Percentiles rank a stretch among this genome's conserved stretches.
phyloP scores from a whole-genome alignment of 2,113 vertebrate genomes.

The Lycaon pictus region DNA sequence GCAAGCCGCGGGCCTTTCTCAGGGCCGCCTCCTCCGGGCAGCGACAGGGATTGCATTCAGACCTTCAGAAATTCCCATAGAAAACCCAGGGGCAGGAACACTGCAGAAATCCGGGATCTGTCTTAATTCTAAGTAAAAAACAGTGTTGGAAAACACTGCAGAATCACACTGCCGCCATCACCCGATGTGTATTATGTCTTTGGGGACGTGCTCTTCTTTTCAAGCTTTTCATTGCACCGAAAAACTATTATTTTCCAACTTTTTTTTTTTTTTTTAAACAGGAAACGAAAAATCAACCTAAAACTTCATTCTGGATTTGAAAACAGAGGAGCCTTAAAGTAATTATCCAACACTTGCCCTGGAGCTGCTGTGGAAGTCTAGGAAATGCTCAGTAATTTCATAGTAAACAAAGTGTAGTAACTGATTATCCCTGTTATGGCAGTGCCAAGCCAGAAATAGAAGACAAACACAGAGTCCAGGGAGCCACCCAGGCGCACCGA shows the following conservation, averaged over 20 bases:
- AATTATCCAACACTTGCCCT: conserved; percentile 12
- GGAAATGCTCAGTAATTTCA: conserved; percentile 58
- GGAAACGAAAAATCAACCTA: conserved; percentile 26
- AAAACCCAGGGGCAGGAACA: neutral
- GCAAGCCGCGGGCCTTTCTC: neutral
- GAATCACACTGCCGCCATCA: neutral
- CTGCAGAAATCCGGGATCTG: neutral
- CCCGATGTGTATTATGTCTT: neutral
- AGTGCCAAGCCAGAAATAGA: conserved; percentile 70
- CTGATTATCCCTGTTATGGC: conserved; percentile 47
- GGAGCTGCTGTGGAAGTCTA: conserved; percentile 41
- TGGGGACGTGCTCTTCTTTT: neutral
- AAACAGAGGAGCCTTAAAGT: conserved; percentile 36
- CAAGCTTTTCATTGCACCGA: neutral
- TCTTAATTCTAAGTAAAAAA: neutral
- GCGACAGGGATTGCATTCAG: neutral
- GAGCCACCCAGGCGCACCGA: neutral
- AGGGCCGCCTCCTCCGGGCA: neutral
- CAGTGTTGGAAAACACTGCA: neutral
- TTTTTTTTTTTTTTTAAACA: neutral
- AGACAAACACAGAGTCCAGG: conserved; percentile 21
- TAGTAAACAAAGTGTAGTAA: conserved; percentile 75
- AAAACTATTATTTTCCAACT: neutral
- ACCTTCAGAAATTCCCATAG: neutral
- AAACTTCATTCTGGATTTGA: conserved; percentile 17